phyloP scores from a whole-genome alignment of 2,797 vertebrate species.

The Rhyacichthys aspro region DNA sequence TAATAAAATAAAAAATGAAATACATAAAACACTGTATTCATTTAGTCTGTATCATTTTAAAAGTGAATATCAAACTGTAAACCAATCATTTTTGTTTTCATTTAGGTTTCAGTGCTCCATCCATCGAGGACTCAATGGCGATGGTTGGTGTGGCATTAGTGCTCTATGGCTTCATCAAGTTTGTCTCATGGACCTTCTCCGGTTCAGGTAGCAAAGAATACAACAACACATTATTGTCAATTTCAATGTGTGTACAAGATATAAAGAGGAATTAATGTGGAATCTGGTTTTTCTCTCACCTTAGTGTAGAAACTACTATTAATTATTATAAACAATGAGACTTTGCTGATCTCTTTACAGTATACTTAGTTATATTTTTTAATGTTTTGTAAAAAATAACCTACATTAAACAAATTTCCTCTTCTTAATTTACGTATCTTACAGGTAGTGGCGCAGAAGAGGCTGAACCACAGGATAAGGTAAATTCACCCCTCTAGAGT shows the following conservation, averaged over 20 bases:
- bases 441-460: conserved; percentile 25
- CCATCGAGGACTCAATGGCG: conserved; percentile 85
- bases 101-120: conserved; percentile 80
- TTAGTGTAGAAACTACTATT: no score
- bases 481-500: conserved; percentile 21
- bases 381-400: no score
- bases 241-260: no score
- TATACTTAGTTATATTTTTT: no score
- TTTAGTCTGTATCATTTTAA: no score
- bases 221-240: neutral
- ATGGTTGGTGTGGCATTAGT: conserved; percentile 87
- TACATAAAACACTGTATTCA: no score
- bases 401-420: neutral
- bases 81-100: neutral
- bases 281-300: neutral
- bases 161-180: conserved; percentile 83
- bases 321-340: no score
- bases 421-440: neutral
- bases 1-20: no score
- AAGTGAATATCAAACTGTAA: neutral
- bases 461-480: conserved; percentile 58
- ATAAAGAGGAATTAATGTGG: no score
- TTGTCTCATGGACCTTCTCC: conserved; percentile 74
- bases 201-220: conserved; percentile 64
- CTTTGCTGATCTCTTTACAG: neutral